Evolutionary conservation across 2,113 vertebrate genomes (phyloP).

Genomic region (Hiodon tergisus): DNA sequence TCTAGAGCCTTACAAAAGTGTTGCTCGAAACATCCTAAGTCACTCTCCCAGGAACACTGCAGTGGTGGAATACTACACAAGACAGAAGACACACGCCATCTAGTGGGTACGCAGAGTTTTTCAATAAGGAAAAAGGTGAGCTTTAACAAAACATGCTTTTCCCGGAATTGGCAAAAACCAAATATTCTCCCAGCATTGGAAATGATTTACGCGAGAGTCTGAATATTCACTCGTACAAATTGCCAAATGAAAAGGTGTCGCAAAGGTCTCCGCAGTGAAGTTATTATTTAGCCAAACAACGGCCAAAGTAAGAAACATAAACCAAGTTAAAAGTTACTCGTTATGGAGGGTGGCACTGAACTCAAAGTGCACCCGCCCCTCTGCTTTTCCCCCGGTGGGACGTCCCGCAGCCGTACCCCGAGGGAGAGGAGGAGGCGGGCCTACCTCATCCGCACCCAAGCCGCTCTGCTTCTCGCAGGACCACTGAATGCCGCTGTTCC

Average conservation of each 20-base stretch:
- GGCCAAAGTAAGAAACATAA: too few relatives aligned
- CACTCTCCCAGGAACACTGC: too few relatives aligned
- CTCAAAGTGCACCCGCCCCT: too few relatives aligned
- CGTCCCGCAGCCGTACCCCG: not conserved
- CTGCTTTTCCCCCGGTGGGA: not conserved
- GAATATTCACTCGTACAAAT: not conserved
- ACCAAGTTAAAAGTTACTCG: too few relatives aligned
- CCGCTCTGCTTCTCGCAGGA: constrained; percentile 56
- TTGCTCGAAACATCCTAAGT: too few relatives aligned
- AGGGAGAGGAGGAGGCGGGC: not conserved
- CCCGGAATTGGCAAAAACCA: too few relatives aligned
- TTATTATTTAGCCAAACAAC: too few relatives aligned
- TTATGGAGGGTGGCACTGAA: too few relatives aligned
- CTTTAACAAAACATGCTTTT: not conserved
- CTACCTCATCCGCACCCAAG: constrained; percentile 3
- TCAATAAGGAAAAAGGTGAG: not conserved
- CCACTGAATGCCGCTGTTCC: constrained; percentile 87
- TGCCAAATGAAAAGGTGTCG: too few relatives aligned
- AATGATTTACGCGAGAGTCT: not conserved
- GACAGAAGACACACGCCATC: constrained; percentile 24
- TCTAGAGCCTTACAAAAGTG: too few relatives aligned
- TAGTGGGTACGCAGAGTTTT: constrained; percentile 19
- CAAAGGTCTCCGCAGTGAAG: too few relatives aligned
- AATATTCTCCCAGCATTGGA: not conserved
- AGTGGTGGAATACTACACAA: too few relatives aligned